Evolutionary conservation across 2,797 vertebrate genomes (phyloP), one percentile per base, ranked within the genome.

Genomic region (Protonibea diacanthus): DNA sequence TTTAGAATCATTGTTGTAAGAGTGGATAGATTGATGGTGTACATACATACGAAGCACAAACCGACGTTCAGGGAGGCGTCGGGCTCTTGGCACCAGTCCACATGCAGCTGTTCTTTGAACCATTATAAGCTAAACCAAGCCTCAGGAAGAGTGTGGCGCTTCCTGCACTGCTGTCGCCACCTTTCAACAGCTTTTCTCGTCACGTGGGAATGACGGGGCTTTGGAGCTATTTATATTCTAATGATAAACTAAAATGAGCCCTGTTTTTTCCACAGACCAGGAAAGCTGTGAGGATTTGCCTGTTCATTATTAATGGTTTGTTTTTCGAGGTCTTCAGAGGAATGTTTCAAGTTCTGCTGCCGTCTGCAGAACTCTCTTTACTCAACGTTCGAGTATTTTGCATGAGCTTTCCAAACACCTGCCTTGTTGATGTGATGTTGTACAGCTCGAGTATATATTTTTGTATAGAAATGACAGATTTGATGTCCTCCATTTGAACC

Each of bases 371-470:
- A 21, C 60, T 71, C 47, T 17, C 53, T 18, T 42, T 23, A 25
- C 75, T 58, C 60, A 15, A 29, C 62, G 58, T 27, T 23, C 45
- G 38, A 42, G 51, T 74, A 68, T 67, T 83, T 66, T 63, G 90
- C 89, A 88, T 86, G 86, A 53, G 74, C n/a, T 71, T 56, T 63
- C 27, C 68, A 60, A 38, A 9, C 33, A 38, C 33, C 33, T 38
- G 33, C 33, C 33, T 38, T 38, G 33, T 38, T 38, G 61, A 56
- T 68, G 60, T 59, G 60, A 73, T 71, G 74, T 77, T 71, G 78
- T 82, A 89, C 66, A 21, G 72, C 68, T 76, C 70, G 48, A 63
- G 69, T 67, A 75, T 88, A 82, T 92, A 86, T 90, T 90, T 92
- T 85, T 89, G 56, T 88, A 86, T 49, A 81, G 84, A 84, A 78